Evolutionary conservation across 2,888 invertebrate species (phyloP), one percentile per base, ranked within the genome.

Genomic region (Halictus ligatus): DNA sequence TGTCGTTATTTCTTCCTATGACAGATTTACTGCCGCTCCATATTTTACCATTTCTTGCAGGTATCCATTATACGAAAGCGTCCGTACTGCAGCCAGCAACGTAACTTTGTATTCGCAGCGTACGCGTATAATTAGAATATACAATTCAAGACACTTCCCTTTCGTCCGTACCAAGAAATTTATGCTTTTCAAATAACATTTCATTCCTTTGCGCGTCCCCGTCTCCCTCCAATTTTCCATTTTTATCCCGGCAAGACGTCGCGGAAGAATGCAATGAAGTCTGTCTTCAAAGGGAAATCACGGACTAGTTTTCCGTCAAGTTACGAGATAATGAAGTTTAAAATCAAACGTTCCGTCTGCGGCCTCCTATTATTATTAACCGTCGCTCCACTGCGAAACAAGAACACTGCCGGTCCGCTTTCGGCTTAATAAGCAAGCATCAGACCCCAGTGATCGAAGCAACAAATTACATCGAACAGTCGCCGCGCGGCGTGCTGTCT

Each of bases 311-410:
- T 74, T 64, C 76, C 35, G 48, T 29, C 48, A 25, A 76, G 76
- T 77, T 79, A 74, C 67, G 35, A 58, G 76, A 80, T 74, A 83
- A 85, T 80, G 74, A 83, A 83, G 74, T 85, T 73, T 83, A 54
- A 78, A 35, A 67, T 43, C 58, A 76, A 76, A 73, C 64, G 43
- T 72, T 69, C 67, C 40, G n/a, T 48, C 67, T 50, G 13, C 48
- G 13, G 21, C 0, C 25, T n/a, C 25, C 35, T 60, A 21, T n/a
- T 71, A 71, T 71, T 43, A 43, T 71, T 18, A 15, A 40, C 18
- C n/a, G 21, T 81, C 40, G 25, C 71, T 60, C n/a, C 43, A 10
- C 35, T 18, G n/a, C n/a, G 1, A 40, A 46, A 81, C 54, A 21
- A 40, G 13, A 48, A 72, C 48, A 35, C 35, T 35, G 18, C 21